Conservation (phyloP, 2,888 invertebrate species). For the Monopis laevigella region DNA sequence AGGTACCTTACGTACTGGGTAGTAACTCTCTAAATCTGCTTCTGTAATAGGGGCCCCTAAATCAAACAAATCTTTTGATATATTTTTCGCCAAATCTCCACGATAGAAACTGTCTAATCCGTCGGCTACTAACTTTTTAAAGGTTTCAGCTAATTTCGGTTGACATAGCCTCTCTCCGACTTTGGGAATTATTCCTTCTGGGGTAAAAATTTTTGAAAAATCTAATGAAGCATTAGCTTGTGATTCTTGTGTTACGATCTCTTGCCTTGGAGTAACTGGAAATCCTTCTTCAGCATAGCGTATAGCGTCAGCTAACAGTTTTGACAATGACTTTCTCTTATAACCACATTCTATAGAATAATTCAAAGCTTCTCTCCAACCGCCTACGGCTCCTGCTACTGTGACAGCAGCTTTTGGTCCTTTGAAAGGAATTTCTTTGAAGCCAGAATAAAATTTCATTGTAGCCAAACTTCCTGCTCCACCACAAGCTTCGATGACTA, state of each 20-base stretch:
- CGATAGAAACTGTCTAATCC: constrained; percentile 46
- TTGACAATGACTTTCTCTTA: constrained; percentile 31
- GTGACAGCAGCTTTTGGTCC: constrained; percentile 47
- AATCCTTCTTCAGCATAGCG: constrained; percentile 47
- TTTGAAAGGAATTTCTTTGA: constrained; percentile 33
- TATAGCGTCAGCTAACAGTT: constrained; percentile 44
- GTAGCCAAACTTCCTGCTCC: constrained; percentile 43
- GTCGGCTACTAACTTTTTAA: constrained; percentile 34
- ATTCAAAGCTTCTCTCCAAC: constrained; percentile 52
- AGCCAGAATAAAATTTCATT: constrained; percentile 32
- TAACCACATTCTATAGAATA: constrained; percentile 48
- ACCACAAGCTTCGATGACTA: constrained; percentile 52
- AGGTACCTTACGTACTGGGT: constrained; percentile 37
- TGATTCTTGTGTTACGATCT: constrained; percentile 19
- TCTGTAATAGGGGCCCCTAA: constrained; percentile 45
- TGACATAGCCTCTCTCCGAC: constrained; percentile 39
- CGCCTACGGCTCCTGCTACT: constrained; percentile 49
- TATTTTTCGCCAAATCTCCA: constrained; percentile 40
- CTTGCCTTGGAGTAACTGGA: constrained; percentile 33
- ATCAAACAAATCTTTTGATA: constrained; percentile 37
- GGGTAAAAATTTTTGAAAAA: constrained; percentile 32
- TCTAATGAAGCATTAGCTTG: constrained; percentile 20
- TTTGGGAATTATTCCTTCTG: constrained; percentile 31
- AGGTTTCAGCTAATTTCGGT: constrained; percentile 38
- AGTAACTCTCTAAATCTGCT: constrained; percentile 41